Percentiles rank a stretch among this genome's conserved stretches.
Conservation (phyloP, 2,888 invertebrate species). For the Drosophila villosipedis region DNA sequence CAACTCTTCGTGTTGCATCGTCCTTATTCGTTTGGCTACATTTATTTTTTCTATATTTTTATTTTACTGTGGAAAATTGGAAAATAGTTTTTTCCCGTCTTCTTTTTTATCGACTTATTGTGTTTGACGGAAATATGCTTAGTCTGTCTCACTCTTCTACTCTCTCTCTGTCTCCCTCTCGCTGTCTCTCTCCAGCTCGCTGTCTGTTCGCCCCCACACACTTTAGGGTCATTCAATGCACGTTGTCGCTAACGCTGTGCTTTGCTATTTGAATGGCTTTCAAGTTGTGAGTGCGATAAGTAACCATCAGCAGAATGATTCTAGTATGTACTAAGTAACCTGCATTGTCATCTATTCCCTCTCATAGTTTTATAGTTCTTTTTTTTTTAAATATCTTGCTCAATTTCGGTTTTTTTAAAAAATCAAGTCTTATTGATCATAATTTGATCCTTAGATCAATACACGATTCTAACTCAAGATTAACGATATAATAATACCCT, state of each 20-base stretch:
- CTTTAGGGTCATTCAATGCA: constrained; percentile 32
- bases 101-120: constrained; percentile 73
- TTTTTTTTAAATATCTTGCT: not conserved
- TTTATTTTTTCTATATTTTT: constrained; percentile 24
- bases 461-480: not conserved
- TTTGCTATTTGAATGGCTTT: constrained; percentile 43
- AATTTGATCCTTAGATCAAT: too few species aligned
- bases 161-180: constrained; percentile 6
- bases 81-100: constrained; percentile 67
- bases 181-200: not conserved
- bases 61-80: constrained; percentile 52
- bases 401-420: not conserved
- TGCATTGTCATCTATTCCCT: not conserved
- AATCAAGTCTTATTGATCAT: too few species aligned
- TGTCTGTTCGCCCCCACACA: constrained; percentile 2
- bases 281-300: constrained; percentile 30
- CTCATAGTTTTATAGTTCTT: not conserved
- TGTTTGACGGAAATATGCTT: constrained; percentile 65
- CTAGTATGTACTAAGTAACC: not conserved
- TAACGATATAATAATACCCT: not conserved
- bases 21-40: constrained; percentile 20
- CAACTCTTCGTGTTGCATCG: constrained; percentile 37
- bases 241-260: constrained; percentile 31
- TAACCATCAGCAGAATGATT: constrained; percentile 21
- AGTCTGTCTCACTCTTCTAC: constrained; percentile 39